Evolutionary conservation across 2,797 vertebrate genomes (phyloP), one percentile per base, ranked within the genome.

Genomic region (Denticeps clupeoides): DNA sequence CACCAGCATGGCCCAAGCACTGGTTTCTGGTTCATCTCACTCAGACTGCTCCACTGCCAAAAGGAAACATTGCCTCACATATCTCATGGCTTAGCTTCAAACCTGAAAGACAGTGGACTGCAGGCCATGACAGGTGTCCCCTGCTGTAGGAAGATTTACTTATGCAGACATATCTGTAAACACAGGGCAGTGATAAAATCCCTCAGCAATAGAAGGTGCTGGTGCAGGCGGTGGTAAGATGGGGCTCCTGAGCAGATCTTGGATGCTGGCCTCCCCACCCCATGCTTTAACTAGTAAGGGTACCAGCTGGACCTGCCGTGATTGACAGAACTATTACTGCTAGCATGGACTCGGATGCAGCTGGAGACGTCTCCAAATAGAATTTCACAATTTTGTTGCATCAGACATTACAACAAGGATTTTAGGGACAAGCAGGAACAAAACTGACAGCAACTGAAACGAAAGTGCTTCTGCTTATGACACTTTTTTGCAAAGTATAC

Each of bases 291-390:
- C 75, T 71, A 79, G 75, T 75, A 69, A 68, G 68, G 64, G 63
- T 63, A 74, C 74, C 80, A 74, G 75, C 74, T 53, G 64, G 75
- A 76, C 69, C 68, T 31, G 47, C 33, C 45, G 45, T 82, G 82
- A 90, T 71, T 89, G 87, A 86, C 86, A 89, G 80, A 73, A 81
- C 85, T 89, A 87, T 90, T 89, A 87, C 75, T 53, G 72, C 64
- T 47, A 81, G 72, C 66, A 83, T 69, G 79, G 68, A 71, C 73
- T 69, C 69, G 71, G 66, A 80, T 77, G 73, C 72, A 71, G 70
- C 76, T 65, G 77, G 69, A 73, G 78, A 86, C 77, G 73, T 81
- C 74, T 82, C 75, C 82, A 86, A 87, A 88, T 79, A 85, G 78
- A 80, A 82, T 79, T 79, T 79, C 75, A 80, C 69, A 67, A 72